These are phyloP conservation scores for Suncus etruscus DNA, from an alignment of 2,113 vertebrate species.

Conservation along the genomic window DNA sequence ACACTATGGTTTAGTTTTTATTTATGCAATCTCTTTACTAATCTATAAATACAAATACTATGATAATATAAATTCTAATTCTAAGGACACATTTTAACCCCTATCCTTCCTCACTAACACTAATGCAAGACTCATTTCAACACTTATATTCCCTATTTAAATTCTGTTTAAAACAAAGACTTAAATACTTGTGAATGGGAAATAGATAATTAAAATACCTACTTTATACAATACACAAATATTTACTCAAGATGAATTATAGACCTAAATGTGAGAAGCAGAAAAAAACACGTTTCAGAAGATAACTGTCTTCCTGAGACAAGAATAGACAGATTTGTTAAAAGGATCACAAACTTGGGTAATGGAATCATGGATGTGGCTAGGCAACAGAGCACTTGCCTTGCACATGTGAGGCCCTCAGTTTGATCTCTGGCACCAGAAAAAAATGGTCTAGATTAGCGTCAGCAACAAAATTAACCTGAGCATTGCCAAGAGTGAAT, in stretches of 20 bases:
- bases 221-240: neutral
- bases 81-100: constrained; percentile 21
- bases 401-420: too few species aligned
- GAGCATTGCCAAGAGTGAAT: too few species aligned
- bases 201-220: neutral
- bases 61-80: neutral
- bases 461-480: too few species aligned
- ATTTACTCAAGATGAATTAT: neutral
- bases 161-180: constrained; percentile 40
- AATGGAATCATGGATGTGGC: too few species aligned
- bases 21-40: neutral
- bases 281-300: constrained; percentile 1
- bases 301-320: neutral
- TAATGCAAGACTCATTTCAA: too few species aligned
- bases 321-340: neutral
- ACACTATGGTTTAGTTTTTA: too few species aligned
- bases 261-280: neutral
- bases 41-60: neutral
- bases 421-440: too few species aligned
- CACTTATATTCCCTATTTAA: too few species aligned
- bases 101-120: neutral
- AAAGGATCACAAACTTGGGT: neutral
- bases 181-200: neutral
- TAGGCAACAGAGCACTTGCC: too few species aligned
- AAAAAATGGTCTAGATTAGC: too few species aligned